A percentile compares a stretch with the other conserved stretches of the same genome.
Evolutionary conservation across 2,797 vertebrate species (phyloP).

Genomic region (Bufotes viridis): DNA sequence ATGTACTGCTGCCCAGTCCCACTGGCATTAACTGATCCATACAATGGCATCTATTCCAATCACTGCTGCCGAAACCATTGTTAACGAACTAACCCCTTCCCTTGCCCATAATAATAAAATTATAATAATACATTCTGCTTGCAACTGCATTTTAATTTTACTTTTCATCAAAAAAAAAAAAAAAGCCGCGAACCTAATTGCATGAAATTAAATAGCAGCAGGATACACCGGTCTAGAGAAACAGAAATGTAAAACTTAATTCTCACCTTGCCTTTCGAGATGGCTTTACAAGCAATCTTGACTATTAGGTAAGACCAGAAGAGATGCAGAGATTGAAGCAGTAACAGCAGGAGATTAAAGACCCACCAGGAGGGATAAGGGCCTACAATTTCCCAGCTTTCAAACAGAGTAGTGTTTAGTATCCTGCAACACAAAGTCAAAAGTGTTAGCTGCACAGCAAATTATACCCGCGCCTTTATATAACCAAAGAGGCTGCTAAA

Average conservation of each 20-base stretch:
- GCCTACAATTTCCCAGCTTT: conserved; percentile 95
- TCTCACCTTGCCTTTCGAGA: conserved; percentile 96
- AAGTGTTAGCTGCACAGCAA: neutral
- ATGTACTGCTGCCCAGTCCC: neutral
- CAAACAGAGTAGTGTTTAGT: conserved; percentile 92
- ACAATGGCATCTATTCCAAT: neutral
- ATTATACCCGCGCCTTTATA: neutral
- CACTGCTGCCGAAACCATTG: neutral
- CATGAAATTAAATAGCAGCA: neutral
- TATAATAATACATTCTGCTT: neutral
- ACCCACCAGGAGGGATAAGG: conserved; percentile 96
- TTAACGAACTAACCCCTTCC: no score
- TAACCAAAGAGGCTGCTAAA: neutral
- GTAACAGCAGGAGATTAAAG: conserved; percentile 88
- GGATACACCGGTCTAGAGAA: neutral
- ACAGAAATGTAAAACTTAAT: neutral
- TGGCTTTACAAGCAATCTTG: conserved; percentile 89
- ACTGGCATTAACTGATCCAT: neutral
- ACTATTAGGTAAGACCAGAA: conserved; percentile 97
- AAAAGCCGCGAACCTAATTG: neutral
- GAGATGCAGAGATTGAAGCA: conserved; percentile 90
- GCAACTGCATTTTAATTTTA: neutral
- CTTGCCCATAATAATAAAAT: neutral
- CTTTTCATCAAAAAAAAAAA: neutral
- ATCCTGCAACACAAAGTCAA: conserved; percentile 79